Percentiles rank a stretch among this genome's conserved stretches.
These are phyloP conservation scores for Telmatochromis bifrenatus DNA, from an alignment of 2,113 vertebrate genomes.

Conservation along the genomic window DNA sequence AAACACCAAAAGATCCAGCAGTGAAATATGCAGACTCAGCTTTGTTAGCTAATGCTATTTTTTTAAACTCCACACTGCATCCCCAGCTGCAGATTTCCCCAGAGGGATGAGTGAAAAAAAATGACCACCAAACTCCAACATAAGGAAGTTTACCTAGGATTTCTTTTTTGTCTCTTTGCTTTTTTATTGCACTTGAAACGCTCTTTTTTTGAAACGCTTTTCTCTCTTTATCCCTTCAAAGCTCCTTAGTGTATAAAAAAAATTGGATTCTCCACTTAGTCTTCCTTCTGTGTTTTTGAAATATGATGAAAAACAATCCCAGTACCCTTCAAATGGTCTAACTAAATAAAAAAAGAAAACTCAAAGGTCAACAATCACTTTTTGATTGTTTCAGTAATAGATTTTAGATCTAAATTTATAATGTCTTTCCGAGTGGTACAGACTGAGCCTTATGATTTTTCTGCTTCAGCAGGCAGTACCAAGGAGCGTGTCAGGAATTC, in stretches of 20 bases:
- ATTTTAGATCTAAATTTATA: background rate
- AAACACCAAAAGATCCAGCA: background rate
- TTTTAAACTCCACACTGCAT: conserved; percentile 25
- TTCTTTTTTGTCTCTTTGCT: background rate
- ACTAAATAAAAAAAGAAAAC: background rate
- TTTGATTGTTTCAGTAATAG: background rate
- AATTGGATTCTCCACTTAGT: background rate
- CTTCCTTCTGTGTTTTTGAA: background rate
- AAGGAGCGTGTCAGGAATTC: background rate
- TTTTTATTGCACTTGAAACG: background rate
- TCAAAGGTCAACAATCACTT: background rate
- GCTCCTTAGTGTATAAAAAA: background rate
- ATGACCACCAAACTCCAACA: background rate
- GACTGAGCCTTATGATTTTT: background rate
- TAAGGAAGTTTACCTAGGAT: background rate
- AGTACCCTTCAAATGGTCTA: background rate
- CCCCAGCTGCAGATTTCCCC: conserved; percentile 44
- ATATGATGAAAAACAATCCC: background rate
- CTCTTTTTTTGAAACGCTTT: background rate
- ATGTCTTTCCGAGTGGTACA: background rate
- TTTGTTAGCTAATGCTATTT: conserved; percentile 54
- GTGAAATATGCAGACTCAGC: conserved; percentile 50
- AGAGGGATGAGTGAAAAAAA: conserved; percentile 30
- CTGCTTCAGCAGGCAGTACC: background rate
- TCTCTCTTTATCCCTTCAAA: background rate